phyloP scores from a whole-genome alignment of 2,797 vertebrate genomes.

The Enteromius unitaeniatus region DNA sequence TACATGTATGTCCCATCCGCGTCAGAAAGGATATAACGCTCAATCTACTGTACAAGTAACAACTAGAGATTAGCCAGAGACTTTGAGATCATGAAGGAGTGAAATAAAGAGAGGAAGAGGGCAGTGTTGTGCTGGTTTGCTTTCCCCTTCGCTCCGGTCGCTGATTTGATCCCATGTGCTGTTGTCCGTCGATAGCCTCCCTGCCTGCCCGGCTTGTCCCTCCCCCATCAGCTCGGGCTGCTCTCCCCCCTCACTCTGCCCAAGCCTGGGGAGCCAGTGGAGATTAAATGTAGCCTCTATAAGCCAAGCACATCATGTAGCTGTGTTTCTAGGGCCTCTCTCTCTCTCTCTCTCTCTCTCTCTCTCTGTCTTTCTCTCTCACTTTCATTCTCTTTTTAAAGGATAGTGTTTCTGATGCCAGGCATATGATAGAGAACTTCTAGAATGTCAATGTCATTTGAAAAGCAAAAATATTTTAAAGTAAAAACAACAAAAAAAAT shows the following conservation, averaged over 20 bases:
- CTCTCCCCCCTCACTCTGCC: conserved; percentile 75
- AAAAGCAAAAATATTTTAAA: conserved; percentile 53
- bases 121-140: conserved; percentile 86
- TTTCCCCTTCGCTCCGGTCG: conserved; percentile 79
- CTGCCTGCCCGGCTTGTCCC: conserved; percentile 70
- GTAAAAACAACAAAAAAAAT: conserved; percentile 69
- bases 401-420: conserved; percentile 66
- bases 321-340: conserved; percentile 82
- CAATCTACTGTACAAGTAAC: conserved; percentile 54
- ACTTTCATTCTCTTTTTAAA: conserved; percentile 59
- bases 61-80: conserved; percentile 68
- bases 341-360: too few relatives aligned
- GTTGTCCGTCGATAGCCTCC: conserved; percentile 88
- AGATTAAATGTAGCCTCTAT: conserved; percentile 97
- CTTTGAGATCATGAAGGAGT: conserved; percentile 42
- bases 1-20: not conserved
- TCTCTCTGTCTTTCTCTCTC: conserved; percentile 49
- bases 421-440: conserved; percentile 48
- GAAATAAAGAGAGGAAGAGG: conserved; percentile 81
- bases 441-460: conserved; percentile 39
- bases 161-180: conserved; percentile 85
- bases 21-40: not conserved
- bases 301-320: conserved; percentile 92
- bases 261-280: conserved; percentile 90
- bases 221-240: conserved; percentile 73